Conservation (phyloP, 2,888 invertebrate genomes). For the Platycheirus albimanus region DNA sequence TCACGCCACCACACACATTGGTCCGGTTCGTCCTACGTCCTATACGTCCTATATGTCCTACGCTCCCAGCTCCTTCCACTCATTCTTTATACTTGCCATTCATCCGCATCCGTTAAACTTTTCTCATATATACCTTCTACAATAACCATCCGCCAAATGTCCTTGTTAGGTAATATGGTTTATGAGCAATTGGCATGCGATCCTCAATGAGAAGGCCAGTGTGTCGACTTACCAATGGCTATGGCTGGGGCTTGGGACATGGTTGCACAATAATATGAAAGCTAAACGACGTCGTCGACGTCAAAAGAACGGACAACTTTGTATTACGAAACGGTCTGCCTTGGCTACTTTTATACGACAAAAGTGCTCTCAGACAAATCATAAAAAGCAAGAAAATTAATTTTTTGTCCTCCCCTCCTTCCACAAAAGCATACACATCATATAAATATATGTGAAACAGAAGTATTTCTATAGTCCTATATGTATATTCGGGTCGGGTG, state of each 20-base stretch:
- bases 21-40: neutral
- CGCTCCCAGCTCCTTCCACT: no score
- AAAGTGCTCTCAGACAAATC: conserved; percentile 72
- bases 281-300: conserved; percentile 44
- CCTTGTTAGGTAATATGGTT: conserved; percentile 71
- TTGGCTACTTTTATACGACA: conserved; percentile 41
- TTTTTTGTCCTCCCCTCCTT: conserved; percentile 34
- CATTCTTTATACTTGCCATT: neutral
- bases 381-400: conserved; percentile 73
- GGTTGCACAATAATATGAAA: conserved; percentile 59
- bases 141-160: conserved; percentile 66
- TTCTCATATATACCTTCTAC: conserved; percentile 33
- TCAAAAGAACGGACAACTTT: conserved; percentile 44
- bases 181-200: conserved; percentile 73
- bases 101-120: conserved; percentile 47
- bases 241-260: conserved; percentile 11
- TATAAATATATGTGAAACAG: neutral
- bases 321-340: conserved; percentile 12
- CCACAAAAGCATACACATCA: no score
- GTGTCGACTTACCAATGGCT: conserved; percentile 6
- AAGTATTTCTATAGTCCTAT: neutral
- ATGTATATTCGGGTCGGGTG: no score
- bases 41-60: no score
- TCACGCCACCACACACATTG: conserved; percentile 32
- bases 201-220: conserved; percentile 50